These are phyloP conservation scores for Lingula anatina DNA, from an alignment of 2,888 invertebrate species.

Conservation along the genomic window DNA sequence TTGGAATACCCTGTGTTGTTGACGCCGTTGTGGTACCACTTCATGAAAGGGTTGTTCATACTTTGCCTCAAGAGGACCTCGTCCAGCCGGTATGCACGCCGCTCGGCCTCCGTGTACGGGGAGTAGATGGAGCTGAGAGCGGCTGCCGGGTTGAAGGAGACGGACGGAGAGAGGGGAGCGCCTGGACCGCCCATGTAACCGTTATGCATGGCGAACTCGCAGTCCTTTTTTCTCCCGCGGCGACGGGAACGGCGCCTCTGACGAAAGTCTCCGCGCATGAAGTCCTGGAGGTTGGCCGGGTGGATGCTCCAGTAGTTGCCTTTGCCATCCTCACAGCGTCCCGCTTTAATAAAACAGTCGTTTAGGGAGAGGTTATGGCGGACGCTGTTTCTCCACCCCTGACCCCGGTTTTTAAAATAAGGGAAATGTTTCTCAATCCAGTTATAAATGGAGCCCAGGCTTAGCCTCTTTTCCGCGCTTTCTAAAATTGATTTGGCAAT, in stretches of 20 bases:
- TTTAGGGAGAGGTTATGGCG: slow-evolving; percentile 48
- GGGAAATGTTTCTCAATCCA: slow-evolving; percentile 48
- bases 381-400: slow-evolving; percentile 48
- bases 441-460: slow-evolving; percentile 47
- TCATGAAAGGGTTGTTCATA: slow-evolving; percentile 40
- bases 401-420: slow-evolving; percentile 42
- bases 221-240: slow-evolving; percentile 36
- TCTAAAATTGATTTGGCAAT: slow-evolving; percentile 48
- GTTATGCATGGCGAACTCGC: slow-evolving; percentile 34
- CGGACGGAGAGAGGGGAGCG: slow-evolving; percentile 12
- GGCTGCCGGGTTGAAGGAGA: slow-evolving; percentile 22
- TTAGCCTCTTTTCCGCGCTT: slow-evolving; percentile 35
- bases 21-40: slow-evolving; percentile 35
- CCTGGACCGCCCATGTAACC: slow-evolving; percentile 18
- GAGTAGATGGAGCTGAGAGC: slow-evolving; percentile 33
- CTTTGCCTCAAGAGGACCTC: slow-evolving; percentile 38
- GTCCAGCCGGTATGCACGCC: slow-evolving; percentile 38
- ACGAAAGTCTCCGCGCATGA: slow-evolving; percentile 43
- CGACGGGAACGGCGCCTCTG: slow-evolving; percentile 36
- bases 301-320: slow-evolving; percentile 49
- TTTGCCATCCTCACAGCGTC: slow-evolving; percentile 42
- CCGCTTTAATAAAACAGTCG: slow-evolving; percentile 46
- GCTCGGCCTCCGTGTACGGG: slow-evolving; percentile 40
- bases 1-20: slow-evolving; percentile 8
- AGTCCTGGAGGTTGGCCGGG: slow-evolving; percentile 44